Percentiles rank a stretch among this genome's conserved stretches.
These are phyloP conservation scores for Chydorus sphaericus DNA, from an alignment of 2,888 invertebrate genomes.

Conservation along the genomic window DNA sequence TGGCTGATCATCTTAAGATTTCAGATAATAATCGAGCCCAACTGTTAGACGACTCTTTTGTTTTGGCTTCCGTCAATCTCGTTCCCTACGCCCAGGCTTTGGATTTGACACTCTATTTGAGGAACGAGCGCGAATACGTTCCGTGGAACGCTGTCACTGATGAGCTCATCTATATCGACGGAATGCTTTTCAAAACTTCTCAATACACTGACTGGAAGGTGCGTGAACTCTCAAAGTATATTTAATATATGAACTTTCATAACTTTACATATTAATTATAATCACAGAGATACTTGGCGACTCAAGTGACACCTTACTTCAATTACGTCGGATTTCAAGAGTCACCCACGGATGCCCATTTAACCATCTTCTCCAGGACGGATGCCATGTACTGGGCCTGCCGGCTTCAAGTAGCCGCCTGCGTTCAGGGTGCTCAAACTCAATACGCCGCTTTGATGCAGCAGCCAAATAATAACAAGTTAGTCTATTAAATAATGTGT, in stretches of 20 bases:
- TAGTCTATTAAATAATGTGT: neutral
- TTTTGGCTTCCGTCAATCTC: conserved; percentile 25
- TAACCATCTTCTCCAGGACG: conserved; percentile 52
- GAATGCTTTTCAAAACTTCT: conserved; percentile 22
- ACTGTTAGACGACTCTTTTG: conserved; percentile 33
- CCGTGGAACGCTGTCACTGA: conserved; percentile 29
- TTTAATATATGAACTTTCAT: neutral
- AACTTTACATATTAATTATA: neutral
- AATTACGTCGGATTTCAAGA: conserved; percentile 43
- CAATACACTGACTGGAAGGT: conserved; percentile 22
- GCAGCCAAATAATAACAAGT: conserved; percentile 18
- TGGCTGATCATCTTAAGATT: conserved; percentile 27
- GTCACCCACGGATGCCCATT: conserved; percentile 43
- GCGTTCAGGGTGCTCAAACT: conserved; percentile 51
- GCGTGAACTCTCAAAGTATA: neutral
- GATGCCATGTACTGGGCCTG: conserved; percentile 62
- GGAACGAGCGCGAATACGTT: conserved; percentile 26
- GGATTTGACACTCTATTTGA: conserved; percentile 28
- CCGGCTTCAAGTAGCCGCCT: conserved; percentile 53
- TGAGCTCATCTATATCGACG: conserved; percentile 26
- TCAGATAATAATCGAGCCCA: conserved; percentile 30
- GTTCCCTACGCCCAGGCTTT: conserved; percentile 24
- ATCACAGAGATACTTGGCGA: conserved; percentile 17
- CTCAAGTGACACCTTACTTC: conserved; percentile 18
- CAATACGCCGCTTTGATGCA: conserved; percentile 62